phyloP scores from a whole-genome alignment of 2,797 vertebrate genomes.

The Lacerta viridis region DNA sequence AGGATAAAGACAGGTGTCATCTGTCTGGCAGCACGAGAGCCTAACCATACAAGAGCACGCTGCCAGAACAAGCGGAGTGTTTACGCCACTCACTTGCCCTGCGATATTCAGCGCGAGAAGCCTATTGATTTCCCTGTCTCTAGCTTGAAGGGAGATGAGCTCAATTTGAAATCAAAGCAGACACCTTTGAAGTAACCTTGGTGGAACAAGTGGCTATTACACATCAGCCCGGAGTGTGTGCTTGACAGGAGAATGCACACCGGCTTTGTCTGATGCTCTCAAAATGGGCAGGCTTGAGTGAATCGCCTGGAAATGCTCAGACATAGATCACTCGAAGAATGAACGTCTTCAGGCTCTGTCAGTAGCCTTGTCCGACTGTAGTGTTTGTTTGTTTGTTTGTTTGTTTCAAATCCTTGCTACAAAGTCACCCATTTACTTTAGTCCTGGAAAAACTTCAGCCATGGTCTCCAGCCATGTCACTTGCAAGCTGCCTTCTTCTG shows the following conservation, averaged over 20 bases:
- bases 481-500: not conserved
- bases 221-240: constrained; percentile 61
- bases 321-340: constrained; percentile 63
- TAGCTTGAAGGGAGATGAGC: constrained; percentile 59
- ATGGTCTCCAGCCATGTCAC: not conserved
- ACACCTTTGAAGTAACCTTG: constrained; percentile 72
- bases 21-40: not conserved
- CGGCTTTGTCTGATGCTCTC: constrained; percentile 53
- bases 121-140: constrained; percentile 56
- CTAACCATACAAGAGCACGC: constrained; percentile 1
- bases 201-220: constrained; percentile 54
- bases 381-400: not conserved
- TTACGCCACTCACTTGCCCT: constrained; percentile 56
- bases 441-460: not conserved
- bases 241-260: constrained; percentile 59
- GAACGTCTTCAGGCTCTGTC: constrained; percentile 52
- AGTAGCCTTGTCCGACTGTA: constrained; percentile 43
- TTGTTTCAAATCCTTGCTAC: constrained; percentile 43
- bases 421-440: constrained; percentile 30
- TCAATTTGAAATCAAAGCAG: constrained; percentile 70
- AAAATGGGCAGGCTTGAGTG: constrained; percentile 70
- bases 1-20: constrained; percentile 1
- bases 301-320: constrained; percentile 63
- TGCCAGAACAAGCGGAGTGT: constrained; percentile 41
- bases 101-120: constrained; percentile 52